These are phyloP conservation scores for Chelmon rostratus DNA, from an alignment of 2,797 vertebrate genomes.

Conservation along the genomic window DNA sequence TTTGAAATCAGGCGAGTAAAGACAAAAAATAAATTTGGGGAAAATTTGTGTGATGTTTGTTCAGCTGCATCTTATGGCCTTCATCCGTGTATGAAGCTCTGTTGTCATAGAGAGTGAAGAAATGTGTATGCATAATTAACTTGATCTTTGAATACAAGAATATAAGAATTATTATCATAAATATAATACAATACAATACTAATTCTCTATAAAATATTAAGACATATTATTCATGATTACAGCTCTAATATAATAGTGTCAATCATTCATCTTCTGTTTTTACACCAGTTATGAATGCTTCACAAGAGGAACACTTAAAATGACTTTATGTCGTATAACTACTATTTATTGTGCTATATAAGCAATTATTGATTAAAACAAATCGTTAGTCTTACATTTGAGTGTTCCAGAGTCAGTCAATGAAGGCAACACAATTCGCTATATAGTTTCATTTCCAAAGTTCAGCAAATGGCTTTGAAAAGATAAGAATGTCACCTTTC, in stretches of 20 bases:
- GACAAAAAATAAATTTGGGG: no score
- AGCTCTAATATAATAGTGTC: background rate
- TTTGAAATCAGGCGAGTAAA: no score
- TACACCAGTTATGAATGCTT: background rate
- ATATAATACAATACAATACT: no score
- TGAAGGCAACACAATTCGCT: background rate
- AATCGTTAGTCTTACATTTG: background rate
- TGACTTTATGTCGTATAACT: background rate
- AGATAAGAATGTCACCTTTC: constrained; percentile 61
- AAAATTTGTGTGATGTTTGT: no score
- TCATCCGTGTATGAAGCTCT: background rate
- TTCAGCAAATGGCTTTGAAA: constrained; percentile 18
- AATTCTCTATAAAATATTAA: no score
- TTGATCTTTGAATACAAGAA: background rate
- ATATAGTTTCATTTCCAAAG: background rate
- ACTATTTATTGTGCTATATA: background rate
- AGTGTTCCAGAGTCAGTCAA: background rate
- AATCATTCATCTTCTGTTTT: background rate
- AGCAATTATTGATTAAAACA: background rate
- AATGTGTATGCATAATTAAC: background rate
- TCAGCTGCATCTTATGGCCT: background rate
- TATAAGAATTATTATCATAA: background rate
- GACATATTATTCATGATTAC: background rate
- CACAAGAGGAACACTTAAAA: no score
- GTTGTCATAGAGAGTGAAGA: background rate